Conservation (phyloP, 2,888 invertebrate species). For the Lasioglossum calceatum region DNA sequence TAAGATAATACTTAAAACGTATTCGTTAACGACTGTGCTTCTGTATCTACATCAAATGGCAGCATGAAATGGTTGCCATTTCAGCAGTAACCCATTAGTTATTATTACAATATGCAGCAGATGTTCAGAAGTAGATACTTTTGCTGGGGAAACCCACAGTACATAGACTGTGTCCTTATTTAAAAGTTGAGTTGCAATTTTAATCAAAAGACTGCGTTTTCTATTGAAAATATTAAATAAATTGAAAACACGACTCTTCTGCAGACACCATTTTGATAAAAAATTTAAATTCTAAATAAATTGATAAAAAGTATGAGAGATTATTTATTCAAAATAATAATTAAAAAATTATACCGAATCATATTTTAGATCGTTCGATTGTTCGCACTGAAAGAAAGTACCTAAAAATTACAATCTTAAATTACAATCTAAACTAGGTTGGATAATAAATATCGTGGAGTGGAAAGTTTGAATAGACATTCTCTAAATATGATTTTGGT, state of each 20-base stretch:
- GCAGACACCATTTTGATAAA: no score
- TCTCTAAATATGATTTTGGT: not conserved
- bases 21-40: not conserved
- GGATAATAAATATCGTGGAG: not conserved
- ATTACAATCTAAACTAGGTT: not conserved
- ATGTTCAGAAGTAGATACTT: not conserved
- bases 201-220: not conserved
- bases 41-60: not conserved
- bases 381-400: not conserved
- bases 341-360: not conserved
- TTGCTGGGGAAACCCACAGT: not conserved
- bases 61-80: not conserved
- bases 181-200: not conserved
- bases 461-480: not conserved
- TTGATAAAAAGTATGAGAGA: not conserved
- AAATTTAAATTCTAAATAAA: no score
- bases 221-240: not conserved
- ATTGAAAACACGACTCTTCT: not conserved
- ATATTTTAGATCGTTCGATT: not conserved
- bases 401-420: no score
- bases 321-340: not conserved
- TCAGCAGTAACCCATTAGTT: not conserved
- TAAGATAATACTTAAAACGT: not conserved
- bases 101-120: not conserved
- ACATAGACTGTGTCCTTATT: no score